Evolutionary conservation across 2,888 invertebrate species (phyloP), one percentile per base, ranked within the genome.

Genomic region (Drosophila demipolita): DNA sequence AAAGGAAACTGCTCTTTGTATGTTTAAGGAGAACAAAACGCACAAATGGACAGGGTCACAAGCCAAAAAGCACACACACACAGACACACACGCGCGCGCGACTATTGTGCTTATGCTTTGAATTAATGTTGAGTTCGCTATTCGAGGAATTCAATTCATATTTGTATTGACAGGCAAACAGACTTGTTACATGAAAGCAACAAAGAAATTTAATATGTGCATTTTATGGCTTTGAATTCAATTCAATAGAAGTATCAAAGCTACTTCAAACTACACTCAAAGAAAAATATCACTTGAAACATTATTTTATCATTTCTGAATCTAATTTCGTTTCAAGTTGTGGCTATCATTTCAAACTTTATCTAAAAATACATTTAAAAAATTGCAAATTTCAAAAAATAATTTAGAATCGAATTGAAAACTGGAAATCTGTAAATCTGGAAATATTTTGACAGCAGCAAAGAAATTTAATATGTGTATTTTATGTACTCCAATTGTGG

Each of bases 11-110:
- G 20, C 12, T 36, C 53, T 20, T 67, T 66, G 9, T 23, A 20
- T 53, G 15, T 20, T 20, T 20, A 9, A 9, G 59, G 52, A 45
- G 62, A 60, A 66, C 69, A 77, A 75, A 69, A 62, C 59, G 38
- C 74, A 35, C 53, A 80, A 76, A 72, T 55, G 78, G 74, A 75
- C 75, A 66, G 26, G 60, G 48, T 62, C 62, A 70, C 66, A 75
- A 60, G 57, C 49, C 52, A 76, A 45, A 62, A 50, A 50, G 49
- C 23, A 70, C 33, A 52, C 2, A 12, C 2, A 36, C n/a, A 29
- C 12, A 42, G 20, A 20, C 1, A 26, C 7, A 20, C n/a, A 9
- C 4, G 20, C 36, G 20, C 23, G n/a, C n/a, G 15, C n/a, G n/a
- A n/a, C n/a, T n/a, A 26, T 9, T 12, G 36, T 36, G 29, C 12